A percentile compares a stretch with the other conserved stretches of the same genome.
Conservation (phyloP, 2,113 vertebrate genomes). For the Neotoma lepida region DNA sequence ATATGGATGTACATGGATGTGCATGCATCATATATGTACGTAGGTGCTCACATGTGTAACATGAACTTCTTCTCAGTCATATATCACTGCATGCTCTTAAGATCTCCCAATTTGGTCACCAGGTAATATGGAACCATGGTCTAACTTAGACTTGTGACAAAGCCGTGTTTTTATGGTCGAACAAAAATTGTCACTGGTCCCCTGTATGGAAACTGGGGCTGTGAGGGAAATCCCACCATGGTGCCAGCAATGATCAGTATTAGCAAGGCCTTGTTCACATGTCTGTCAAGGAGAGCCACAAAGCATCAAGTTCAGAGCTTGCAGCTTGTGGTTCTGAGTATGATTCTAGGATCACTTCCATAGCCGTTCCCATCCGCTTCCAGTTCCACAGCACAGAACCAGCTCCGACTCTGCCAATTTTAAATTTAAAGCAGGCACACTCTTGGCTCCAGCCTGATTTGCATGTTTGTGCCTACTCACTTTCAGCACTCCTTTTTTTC, state of each 20-base stretch:
- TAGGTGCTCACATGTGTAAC: background rate
- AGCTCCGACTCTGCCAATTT: background rate
- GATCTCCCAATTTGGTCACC: background rate
- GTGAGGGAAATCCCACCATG: conserved; percentile 26
- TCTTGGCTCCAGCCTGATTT: conserved; percentile 57
- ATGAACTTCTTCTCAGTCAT: background rate
- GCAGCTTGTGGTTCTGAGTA: background rate
- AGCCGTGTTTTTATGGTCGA: conserved; percentile 45
- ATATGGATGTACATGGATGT: background rate
- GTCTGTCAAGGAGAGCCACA: conserved; percentile 20
- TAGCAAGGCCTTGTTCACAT: background rate
- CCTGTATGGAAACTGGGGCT: background rate
- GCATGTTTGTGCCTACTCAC: conserved; percentile 52
- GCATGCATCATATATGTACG: accelerated
- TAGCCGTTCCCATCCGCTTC: background rate
- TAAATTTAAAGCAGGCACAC: conserved; percentile 63
- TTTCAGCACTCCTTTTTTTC: background rate
- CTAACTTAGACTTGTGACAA: conserved; percentile 39
- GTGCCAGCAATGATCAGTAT: background rate
- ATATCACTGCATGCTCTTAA: background rate
- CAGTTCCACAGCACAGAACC: background rate
- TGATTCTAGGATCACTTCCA: background rate
- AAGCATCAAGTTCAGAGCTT: conserved; percentile 37
- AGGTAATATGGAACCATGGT: background rate
- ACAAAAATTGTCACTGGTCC: conserved; percentile 23